phyloP scores from a whole-genome alignment of 1,140 invertebrate genomes.

The Bicyclus anynana region DNA sequence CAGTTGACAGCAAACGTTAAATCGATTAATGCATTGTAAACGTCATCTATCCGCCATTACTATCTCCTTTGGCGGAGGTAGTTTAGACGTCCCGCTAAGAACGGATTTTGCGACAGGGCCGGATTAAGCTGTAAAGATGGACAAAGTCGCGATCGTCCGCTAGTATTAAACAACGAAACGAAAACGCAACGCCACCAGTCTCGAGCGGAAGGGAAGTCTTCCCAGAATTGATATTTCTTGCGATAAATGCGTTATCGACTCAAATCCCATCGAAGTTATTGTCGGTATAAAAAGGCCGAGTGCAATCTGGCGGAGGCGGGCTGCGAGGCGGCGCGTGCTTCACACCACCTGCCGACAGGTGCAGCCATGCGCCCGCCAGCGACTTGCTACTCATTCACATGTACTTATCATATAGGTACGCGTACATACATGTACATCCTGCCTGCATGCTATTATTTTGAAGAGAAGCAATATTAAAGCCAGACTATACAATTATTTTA shows the following conservation, averaged over 20 bases:
- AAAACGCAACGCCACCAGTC: neutral
- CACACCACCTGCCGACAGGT: conserved; percentile 29
- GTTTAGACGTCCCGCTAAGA: too few species aligned
- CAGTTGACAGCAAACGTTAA: too few species aligned
- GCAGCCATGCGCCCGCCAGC: conserved; percentile 1
- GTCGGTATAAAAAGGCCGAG: conserved; percentile 19
- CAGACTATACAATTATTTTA: too few species aligned
- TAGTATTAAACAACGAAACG: neutral
- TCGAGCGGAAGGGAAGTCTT: neutral
- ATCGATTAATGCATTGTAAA: too few species aligned
- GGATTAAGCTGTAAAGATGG: too few species aligned
- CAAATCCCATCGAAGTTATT: conserved; percentile 16
- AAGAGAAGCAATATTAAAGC: too few species aligned
- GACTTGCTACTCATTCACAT: conserved; percentile 5
- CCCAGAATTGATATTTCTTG: neutral
- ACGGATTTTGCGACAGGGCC: too few species aligned
- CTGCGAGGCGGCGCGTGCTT: conserved; percentile 24
- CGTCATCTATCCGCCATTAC: too few species aligned
- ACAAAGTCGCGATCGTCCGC: too few species aligned
- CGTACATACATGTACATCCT: conserved; percentile 4
- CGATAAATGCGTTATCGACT: conserved; percentile 12
- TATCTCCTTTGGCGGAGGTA: too few species aligned
- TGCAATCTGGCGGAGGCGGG: conserved; percentile 27
- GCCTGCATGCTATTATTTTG: neutral
- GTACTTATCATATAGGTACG: too few species aligned